phyloP scores from a whole-genome alignment of 53 echinoderm and acorn worm genomes.

The Holothuria scabra region DNA sequence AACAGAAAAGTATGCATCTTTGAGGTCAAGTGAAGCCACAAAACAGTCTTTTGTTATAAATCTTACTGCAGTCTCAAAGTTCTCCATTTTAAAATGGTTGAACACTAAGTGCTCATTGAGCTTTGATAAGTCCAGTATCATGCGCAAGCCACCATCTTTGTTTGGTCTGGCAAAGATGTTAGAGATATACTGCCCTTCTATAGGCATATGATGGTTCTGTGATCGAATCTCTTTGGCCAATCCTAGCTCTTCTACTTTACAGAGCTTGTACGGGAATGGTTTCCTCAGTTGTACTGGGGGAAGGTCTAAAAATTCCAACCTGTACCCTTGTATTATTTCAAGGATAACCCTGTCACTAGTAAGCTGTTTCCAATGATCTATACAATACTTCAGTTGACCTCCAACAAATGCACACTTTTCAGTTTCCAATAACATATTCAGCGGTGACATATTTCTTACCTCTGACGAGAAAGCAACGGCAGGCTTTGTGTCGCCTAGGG shows the following conservation, averaged over 20 bases:
- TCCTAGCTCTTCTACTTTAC: background rate
- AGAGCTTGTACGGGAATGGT: conserved; percentile 16
- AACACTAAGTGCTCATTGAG: too few relatives aligned
- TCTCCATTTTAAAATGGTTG: too few relatives aligned
- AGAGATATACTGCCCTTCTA: too few relatives aligned
- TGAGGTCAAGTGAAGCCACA: too few relatives aligned
- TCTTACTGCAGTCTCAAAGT: too few relatives aligned
- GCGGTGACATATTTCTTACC: background rate
- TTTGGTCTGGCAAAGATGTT: too few relatives aligned
- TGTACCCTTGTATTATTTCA: conserved; percentile 26
- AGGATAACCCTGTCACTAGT: conserved; percentile 35
- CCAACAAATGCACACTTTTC: background rate
- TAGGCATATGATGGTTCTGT: conserved; percentile 7
- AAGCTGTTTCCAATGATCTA: conserved; percentile 20
- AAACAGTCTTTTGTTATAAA: too few relatives aligned
- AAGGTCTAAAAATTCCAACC: conserved; percentile 41
- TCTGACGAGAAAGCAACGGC: background rate
- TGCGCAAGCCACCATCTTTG: too few relatives aligned
- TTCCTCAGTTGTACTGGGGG: background rate
- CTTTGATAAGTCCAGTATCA: too few relatives aligned
- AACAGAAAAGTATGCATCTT: too few relatives aligned
- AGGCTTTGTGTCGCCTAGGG: background rate
- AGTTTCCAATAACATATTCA: background rate
- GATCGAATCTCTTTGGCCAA: conserved; percentile 36
- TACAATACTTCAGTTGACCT: background rate